Base-by-base conservation (phyloP, 2,113 vertebrate genomes). In the Furnarius figulus region DNA sequence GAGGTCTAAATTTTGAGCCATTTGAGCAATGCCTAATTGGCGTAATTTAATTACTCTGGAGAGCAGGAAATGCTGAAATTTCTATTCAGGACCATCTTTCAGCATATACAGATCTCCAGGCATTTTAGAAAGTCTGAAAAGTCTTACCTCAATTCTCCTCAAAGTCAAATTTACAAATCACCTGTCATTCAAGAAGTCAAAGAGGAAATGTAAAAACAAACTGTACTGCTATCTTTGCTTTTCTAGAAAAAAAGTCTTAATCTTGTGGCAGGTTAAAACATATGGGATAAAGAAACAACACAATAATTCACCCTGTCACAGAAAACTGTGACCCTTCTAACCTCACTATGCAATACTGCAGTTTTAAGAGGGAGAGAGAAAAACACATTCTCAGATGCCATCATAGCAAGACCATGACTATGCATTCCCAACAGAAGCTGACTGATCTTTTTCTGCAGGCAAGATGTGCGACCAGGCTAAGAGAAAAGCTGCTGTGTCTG, bases 181-280 rank as follows among this genome's bases (percentile, higher is more conserved):
- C 17, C 76, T 76, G 20, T 49, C 90, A 74, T 3, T 22, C 19
- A 77, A 91, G 59, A 22, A 88, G 50, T 61, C 52, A 78, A 37
- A 81, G 74, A 75, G n/a, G 20, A 59, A 96, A 88, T 30, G 76
- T 37, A 94, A 95, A 95, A 66, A 90, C 52, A 88, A 95, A 86
- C 27, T 19, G 16, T 31, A 46, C 23, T n/a, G 37, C 44, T 85
- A 66, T 55, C 88, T 74, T 71, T 78, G 61, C 44, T 90, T 65
- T 58, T 75, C 52, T 74, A 85, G 56, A 93, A 90, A 92, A 92
- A 52, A 65, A 74, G 61, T 44, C 56, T 78, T 72, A 74, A 92
- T 72, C 73, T 35, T 47, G 15, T 8, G 28, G n/a, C 61, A 92
- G 31, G 37, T 87, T 85, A 85, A 95, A 92, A 79, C 20, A 46